phyloP scores from a whole-genome alignment of 2,888 invertebrate genomes.

The Torymus tubicola region DNA sequence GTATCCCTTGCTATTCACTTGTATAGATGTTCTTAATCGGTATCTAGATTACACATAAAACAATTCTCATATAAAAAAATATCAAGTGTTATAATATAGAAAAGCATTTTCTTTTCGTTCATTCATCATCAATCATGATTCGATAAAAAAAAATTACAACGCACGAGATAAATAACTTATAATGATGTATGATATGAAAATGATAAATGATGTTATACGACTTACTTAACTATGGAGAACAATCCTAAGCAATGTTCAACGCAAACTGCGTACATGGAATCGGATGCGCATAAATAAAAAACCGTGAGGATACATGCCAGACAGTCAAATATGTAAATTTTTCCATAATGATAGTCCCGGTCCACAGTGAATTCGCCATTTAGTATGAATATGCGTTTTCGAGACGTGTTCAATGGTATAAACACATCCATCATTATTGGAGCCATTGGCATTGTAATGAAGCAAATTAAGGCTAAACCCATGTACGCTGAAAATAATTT shows the following conservation, averaged over 20 bases:
- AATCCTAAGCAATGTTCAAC: constrained; percentile 14
- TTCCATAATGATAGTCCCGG: background rate
- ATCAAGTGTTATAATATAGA: no score
- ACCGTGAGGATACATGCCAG: background rate
- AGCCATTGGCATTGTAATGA: background rate
- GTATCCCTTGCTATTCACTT: no score
- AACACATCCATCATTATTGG: constrained; percentile 8
- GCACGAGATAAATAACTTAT: no score
- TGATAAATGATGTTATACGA: no score
- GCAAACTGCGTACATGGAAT: constrained; percentile 4
- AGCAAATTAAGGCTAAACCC: background rate
- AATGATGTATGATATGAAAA: no score
- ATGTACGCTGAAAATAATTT: constrained; percentile 36
- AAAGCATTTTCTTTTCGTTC: no score
- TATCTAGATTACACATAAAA: no score
- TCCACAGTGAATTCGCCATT: constrained; percentile 8
- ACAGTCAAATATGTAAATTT: constrained; percentile 6
- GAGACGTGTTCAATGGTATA: constrained; percentile 10
- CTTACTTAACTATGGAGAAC: constrained; percentile 13
- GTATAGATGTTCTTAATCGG: no score
- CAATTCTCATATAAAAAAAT: no score
- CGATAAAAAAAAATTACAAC: no score
- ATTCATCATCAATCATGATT: no score
- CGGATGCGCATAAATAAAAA: background rate
- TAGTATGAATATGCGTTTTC: background rate